Percentiles rank a stretch among this genome's conserved stretches.
Conservation (phyloP, 2,113 vertebrate species). For the Pseudonaja textilis region DNA sequence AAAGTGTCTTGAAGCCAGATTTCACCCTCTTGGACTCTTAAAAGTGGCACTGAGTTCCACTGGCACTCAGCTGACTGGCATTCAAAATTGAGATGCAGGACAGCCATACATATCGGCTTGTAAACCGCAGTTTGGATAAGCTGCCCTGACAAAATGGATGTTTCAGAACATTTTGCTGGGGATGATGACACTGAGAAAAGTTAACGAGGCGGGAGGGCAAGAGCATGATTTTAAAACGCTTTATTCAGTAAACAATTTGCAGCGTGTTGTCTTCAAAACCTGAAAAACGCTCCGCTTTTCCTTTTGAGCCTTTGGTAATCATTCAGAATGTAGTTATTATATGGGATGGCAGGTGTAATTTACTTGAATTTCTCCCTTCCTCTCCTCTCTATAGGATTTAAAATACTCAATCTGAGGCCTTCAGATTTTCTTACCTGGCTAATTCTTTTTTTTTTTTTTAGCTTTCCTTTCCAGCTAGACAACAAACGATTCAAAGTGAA, state of each 20-base stretch:
- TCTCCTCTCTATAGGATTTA: not conserved
- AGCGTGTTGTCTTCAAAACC: not conserved
- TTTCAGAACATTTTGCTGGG: not conserved
- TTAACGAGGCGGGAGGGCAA: not conserved
- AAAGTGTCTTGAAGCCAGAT: too few species aligned
- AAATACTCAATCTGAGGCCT: not conserved
- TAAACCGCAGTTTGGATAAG: not conserved
- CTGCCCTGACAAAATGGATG: not conserved
- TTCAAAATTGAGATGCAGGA: too few species aligned
- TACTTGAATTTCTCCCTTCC: not conserved
- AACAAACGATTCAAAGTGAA: not conserved
- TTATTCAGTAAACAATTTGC: not conserved
- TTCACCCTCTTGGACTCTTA: not conserved
- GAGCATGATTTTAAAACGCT: conserved; percentile 7
- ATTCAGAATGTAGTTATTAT: not conserved
- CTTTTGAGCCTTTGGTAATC: not conserved
- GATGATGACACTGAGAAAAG: not conserved
- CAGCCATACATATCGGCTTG: fast-evolving
- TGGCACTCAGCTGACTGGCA: fast-evolving
- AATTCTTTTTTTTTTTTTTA: not conserved
- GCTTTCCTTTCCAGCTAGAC: conserved; percentile 24
- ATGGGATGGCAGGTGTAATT: not conserved
- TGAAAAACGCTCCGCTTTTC: not conserved
- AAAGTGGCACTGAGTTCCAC: not conserved
- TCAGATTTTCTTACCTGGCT: not conserved